Conservation (phyloP, 2,113 vertebrate genomes). For the Halcyon senegalensis region DNA sequence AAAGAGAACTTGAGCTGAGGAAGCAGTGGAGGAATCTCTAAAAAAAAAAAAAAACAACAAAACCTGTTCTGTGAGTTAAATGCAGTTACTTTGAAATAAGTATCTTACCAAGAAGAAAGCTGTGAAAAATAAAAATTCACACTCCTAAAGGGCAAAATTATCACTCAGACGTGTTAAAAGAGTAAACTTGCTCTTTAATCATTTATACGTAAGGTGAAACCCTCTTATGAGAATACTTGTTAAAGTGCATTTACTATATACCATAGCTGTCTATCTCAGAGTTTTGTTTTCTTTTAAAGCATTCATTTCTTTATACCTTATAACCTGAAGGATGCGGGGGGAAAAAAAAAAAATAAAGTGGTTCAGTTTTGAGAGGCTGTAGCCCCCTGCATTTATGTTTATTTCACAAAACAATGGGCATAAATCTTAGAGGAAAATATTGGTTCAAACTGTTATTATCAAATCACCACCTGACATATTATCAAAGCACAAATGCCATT, state of each 20-base stretch:
- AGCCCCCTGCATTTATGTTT: background rate
- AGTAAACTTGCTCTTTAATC: slow-evolving; percentile 69
- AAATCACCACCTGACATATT: background rate
- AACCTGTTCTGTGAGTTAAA: background rate
- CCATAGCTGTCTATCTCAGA: slow-evolving; percentile 51
- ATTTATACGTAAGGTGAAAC: slow-evolving; percentile 75
- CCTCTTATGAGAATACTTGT: slow-evolving; percentile 69
- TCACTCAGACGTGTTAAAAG: slow-evolving; percentile 76
- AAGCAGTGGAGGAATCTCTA: background rate
- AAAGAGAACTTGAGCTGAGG: slow-evolving; percentile 41
- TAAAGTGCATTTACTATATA: slow-evolving; percentile 57
- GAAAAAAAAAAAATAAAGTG: background rate
- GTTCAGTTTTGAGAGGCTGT: background rate
- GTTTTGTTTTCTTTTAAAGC: slow-evolving; percentile 53
- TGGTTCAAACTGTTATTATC: background rate
- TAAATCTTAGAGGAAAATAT: slow-evolving; percentile 31
- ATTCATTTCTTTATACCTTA: slow-evolving; percentile 31
- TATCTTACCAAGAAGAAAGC: slow-evolving; percentile 63
- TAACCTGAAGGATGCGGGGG: background rate
- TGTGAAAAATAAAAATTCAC: slow-evolving; percentile 76
- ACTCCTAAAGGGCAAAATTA: slow-evolving; percentile 75
- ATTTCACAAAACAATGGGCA: background rate
- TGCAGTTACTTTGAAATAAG: slow-evolving; percentile 55
- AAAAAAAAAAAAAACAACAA: too few relatives aligned
- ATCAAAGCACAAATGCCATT: background rate